Evolutionary conservation across 2,113 vertebrate species (phyloP).

Genomic region (Chrysochloris asiatica): DNA sequence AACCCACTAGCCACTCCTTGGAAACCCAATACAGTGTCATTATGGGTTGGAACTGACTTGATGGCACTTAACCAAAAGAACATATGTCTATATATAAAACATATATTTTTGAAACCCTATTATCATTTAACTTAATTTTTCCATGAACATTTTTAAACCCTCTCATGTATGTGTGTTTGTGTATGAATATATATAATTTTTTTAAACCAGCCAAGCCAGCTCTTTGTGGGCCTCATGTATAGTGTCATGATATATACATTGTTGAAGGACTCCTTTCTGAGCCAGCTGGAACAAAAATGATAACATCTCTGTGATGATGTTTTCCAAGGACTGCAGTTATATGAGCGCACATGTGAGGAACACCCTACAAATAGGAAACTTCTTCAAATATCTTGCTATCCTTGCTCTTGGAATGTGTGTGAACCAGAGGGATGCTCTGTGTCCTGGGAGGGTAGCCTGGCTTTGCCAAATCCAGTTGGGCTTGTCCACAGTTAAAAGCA

Average conservation of each 20-base stretch:
- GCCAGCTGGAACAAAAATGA: background rate
- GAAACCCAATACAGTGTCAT: too few species aligned
- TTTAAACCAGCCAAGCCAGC: background rate
- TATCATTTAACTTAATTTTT: too few species aligned
- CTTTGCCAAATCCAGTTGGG: background rate
- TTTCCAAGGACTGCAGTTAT: background rate
- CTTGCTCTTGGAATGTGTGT: background rate
- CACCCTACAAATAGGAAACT: too few species aligned
- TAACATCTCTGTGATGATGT: background rate
- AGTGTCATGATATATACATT: background rate
- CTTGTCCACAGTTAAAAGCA: background rate
- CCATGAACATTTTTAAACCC: too few species aligned
- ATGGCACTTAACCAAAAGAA: too few species aligned
- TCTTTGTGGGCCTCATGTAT: background rate
- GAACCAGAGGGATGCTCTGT: background rate
- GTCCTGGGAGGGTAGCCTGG: background rate
- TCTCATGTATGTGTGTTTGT: too few species aligned
- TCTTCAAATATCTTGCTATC: fast-evolving
- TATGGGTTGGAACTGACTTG: too few species aligned
- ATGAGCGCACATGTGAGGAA: fast-evolving
- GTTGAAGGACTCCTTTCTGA: background rate
- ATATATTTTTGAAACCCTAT: too few species aligned
- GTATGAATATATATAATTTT: too few species aligned
- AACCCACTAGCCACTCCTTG: too few species aligned
- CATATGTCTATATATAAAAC: too few species aligned